Evolutionary conservation across 2,113 vertebrate species (phyloP), one percentile per base, ranked within the genome.

Genomic region (Capreolus pygargus): DNA sequence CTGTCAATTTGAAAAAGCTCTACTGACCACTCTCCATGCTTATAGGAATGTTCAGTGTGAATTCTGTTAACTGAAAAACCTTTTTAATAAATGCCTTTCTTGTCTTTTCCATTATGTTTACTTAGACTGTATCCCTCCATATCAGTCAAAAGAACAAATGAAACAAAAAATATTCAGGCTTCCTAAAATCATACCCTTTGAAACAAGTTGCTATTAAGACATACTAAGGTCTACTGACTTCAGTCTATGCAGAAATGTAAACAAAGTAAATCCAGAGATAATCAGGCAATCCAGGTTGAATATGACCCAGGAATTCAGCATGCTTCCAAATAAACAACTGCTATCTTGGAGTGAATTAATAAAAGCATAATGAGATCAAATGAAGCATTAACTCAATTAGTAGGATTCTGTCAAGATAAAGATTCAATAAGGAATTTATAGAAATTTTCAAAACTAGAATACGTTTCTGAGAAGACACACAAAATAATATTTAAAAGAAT

Each of bases 1-100:
- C 90, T 95, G 93, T 96, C 81, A 85, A 13, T 98, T 98, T 98
- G 47, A 87, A 95, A 98, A 98, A 93, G 43, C 86, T 98, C 97
- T 97, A 87, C 84, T 97, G 89, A 95, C 94, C 82, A 92, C 52
- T 96, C 67, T 70, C 36, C 85, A 89, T 55, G 67, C 76, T 96
- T 91, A 94, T 39, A 96, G 83, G 95, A 91, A 85, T 43, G 85
- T 96, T 97, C 60, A 79, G 43, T 54, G 33, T 76, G 36, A 84
- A 86, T 98, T 98, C 76, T 97, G 47, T 82, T 97, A 98, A 64
- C 61, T 83, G 87, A 89, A 70, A 74, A 92, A 78, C 60, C 60
- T 47, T 94, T 93, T 93, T 52, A 74, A 84, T 70, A 86, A 74
- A 82, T 91, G 21, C 90, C 93, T 45, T 78, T 74, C 85, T 97